Percentiles rank a stretch among this genome's conserved stretches.
Conservation (phyloP, 2,797 vertebrate species). For the Valencia hispanica region DNA sequence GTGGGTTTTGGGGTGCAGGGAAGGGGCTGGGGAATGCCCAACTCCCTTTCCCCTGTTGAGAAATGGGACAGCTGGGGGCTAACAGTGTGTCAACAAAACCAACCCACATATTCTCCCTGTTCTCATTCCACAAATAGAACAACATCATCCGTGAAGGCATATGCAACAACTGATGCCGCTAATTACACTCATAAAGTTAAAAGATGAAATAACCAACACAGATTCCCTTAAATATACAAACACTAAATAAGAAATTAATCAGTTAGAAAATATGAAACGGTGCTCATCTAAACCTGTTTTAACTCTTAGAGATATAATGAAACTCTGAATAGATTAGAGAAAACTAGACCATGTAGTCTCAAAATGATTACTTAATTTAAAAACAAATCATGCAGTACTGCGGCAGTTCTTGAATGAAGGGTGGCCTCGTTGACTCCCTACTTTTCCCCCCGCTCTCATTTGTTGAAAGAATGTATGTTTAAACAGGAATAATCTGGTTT, state of each 20-base stretch:
- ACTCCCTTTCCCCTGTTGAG: constrained; percentile 49
- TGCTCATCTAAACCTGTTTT: not conserved
- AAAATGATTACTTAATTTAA: not conserved
- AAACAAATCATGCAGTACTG: not conserved
- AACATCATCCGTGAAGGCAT: constrained; percentile 51
- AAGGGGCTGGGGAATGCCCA: constrained; percentile 35
- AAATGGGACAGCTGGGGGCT: constrained; percentile 69
- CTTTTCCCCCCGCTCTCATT: not conserved
- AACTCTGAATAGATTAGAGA: not conserved
- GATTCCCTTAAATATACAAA: not conserved
- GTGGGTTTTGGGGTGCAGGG: not conserved
- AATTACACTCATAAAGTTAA: not conserved
- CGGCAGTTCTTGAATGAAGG: not conserved
- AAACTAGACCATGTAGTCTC: not conserved
- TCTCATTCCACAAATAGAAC: constrained; percentile 62
- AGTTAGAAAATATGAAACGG: not conserved
- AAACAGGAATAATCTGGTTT: not conserved
- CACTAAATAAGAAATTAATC: not conserved
- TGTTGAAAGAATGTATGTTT: not conserved
- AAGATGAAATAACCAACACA: not conserved
- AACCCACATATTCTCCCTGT: constrained; percentile 56
- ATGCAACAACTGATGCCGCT: constrained; percentile 33
- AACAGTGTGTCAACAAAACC: constrained; percentile 45
- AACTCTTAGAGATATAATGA: not conserved
- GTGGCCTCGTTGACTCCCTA: not conserved